Evolutionary conservation across 1,140 invertebrate genomes (phyloP).

Genomic region (Tribolium castaneum): DNA sequence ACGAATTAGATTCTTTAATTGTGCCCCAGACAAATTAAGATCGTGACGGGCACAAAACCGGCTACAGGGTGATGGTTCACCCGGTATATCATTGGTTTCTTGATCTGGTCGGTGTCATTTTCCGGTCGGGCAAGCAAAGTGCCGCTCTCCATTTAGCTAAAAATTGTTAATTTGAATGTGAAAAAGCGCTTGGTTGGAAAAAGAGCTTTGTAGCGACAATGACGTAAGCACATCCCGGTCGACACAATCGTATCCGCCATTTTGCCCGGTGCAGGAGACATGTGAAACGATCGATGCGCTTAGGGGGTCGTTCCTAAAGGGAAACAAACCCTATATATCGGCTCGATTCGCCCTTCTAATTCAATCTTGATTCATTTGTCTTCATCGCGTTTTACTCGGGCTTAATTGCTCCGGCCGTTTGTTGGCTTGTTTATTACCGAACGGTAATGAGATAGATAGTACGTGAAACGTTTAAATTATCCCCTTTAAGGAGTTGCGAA

Average conservation of each 20-base stretch:
- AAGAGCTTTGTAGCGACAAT: neutral
- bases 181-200: too few relatives aligned
- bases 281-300: constrained; percentile 46
- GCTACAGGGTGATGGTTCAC: neutral
- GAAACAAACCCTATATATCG: constrained; percentile 33
- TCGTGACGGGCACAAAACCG: neutral
- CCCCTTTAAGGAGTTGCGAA: constrained; percentile 10
- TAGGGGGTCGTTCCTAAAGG: constrained; percentile 31
- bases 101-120: neutral
- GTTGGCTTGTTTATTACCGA: constrained; percentile 29
- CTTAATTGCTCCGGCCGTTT: constrained; percentile 25
- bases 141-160: neutral
- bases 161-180: neutral
- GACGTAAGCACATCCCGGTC: constrained; percentile 26
- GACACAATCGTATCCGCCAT: constrained; percentile 44
- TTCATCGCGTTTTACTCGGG: constrained; percentile 29
- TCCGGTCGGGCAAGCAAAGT: neutral
- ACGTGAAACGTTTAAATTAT: constrained; percentile 5
- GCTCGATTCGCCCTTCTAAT: constrained; percentile 17
- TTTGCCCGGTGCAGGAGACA: constrained; percentile 47
- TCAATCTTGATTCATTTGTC: constrained; percentile 36
- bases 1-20: constrained; percentile 20
- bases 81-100: neutral
- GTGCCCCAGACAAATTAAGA: neutral
- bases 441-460: constrained; percentile 32